These are phyloP conservation scores for Callithrix jacchus DNA, from an alignment of 2,113 vertebrate genomes.

Conservation along the genomic window DNA sequence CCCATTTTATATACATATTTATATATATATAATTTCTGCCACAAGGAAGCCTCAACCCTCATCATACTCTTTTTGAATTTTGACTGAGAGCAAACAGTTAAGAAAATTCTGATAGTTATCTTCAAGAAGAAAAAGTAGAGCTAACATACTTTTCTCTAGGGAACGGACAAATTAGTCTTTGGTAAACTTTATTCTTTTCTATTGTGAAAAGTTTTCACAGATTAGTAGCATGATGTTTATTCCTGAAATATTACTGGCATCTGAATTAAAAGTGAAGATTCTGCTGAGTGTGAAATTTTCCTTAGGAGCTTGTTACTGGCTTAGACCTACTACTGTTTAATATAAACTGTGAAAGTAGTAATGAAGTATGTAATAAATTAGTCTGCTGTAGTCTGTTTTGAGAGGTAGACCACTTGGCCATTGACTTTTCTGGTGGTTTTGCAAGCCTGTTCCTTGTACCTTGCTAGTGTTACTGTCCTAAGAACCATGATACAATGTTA, in stretches of 20 bases:
- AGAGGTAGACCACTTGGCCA: not conserved
- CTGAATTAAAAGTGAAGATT: constrained; percentile 37
- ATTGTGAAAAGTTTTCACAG: not conserved
- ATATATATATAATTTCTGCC: not conserved
- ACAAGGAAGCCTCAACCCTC: constrained; percentile 9
- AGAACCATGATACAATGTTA: not conserved
- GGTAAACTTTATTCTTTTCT: constrained; percentile 46
- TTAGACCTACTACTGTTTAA: not conserved
- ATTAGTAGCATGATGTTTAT: constrained; percentile 12
- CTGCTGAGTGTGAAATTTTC: constrained; percentile 38
- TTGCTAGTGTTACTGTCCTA: constrained; percentile 28
- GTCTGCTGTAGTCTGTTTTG: constrained; percentile 1
- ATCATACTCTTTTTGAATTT: not conserved
- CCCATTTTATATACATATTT: not conserved
- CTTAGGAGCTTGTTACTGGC: constrained; percentile 5
- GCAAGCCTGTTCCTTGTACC: not conserved
- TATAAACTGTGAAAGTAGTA: constrained; percentile 28
- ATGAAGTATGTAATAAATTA: not conserved
- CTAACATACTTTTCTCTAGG: not conserved
- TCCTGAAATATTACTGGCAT: constrained; percentile 34
- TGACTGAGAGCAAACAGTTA: constrained; percentile 13
- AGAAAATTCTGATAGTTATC: not conserved
- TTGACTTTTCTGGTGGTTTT: constrained; percentile 33
- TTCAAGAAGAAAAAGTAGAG: constrained; percentile 14
- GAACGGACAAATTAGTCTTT: not conserved